A percentile compares a stretch with the other conserved stretches of the same genome.
Conservation (phyloP, 2,797 vertebrate genomes). For the Eurystomus glaucurus region DNA sequence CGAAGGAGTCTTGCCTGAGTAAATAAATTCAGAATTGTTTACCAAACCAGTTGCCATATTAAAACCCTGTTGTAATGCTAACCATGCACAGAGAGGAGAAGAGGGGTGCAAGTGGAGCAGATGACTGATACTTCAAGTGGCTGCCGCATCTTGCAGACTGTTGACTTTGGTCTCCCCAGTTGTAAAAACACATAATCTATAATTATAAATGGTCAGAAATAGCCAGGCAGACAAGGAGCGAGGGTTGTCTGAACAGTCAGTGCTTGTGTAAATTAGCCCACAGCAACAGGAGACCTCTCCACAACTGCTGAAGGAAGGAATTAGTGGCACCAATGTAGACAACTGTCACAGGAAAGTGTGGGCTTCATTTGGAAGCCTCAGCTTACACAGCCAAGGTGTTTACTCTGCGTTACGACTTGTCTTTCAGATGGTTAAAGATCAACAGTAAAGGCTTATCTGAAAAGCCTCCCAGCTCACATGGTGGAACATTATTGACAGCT, state of each 20-base stretch:
- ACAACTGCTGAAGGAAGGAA: constrained; percentile 63
- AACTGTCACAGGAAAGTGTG: constrained; percentile 14
- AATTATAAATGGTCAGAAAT: constrained; percentile 71
- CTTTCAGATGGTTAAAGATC: constrained; percentile 71
- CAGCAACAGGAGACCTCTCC: constrained; percentile 15
- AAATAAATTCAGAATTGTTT: constrained; percentile 65
- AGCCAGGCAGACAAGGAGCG: constrained; percentile 18
- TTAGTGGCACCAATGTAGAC: constrained; percentile 71
- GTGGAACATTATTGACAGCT: constrained; percentile 58
- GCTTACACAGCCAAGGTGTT: constrained; percentile 55
- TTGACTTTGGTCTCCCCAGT: constrained; percentile 34
- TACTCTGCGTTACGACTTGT: constrained; percentile 53
- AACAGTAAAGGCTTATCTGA: constrained; percentile 71
- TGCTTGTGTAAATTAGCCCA: constrained; percentile 78
- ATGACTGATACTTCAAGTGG: constrained; percentile 56
- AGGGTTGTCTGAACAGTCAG: constrained; percentile 64
- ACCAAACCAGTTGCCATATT: constrained; percentile 45
- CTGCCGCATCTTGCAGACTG: not conserved
- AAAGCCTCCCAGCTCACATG: constrained; percentile 44
- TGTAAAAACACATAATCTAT: constrained; percentile 71
- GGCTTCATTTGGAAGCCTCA: constrained; percentile 62
- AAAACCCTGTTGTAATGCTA: constrained; percentile 3
- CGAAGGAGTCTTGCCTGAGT: constrained; percentile 20
- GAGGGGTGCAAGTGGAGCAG: constrained; percentile 15
- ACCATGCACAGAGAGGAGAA: not conserved